Conservation (phyloP, 2,888 invertebrate species). For the Eremobia ochroleuca region DNA sequence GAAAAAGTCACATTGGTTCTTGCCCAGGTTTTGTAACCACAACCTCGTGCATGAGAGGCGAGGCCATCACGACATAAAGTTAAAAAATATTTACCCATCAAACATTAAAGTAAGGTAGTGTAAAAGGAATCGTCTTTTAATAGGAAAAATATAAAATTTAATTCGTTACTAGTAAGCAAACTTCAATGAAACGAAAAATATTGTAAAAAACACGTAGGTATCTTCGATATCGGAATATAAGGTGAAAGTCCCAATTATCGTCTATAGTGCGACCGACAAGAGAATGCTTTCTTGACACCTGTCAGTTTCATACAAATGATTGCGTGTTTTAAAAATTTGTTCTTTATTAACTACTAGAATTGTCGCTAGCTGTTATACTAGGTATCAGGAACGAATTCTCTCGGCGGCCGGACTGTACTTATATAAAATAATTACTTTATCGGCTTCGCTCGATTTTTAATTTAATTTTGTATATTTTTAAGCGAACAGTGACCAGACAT, state of each 20-base stretch:
- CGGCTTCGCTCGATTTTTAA: slow-evolving; percentile 51
- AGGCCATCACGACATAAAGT: no score
- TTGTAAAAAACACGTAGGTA: slow-evolving; percentile 35
- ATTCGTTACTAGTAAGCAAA: slow-evolving; percentile 7
- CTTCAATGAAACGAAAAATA: slow-evolving; percentile 34
- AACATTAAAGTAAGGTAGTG: not conserved
- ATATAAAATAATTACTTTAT: slow-evolving; percentile 35
- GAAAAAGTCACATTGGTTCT: no score
- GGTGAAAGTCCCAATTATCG: slow-evolving; percentile 41
- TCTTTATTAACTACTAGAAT: not conserved
- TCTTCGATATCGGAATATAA: slow-evolving; percentile 23
- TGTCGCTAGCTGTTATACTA: not conserved
- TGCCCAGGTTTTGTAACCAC: no score
- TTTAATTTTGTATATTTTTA: slow-evolving; percentile 80
- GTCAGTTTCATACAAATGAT: not conserved
- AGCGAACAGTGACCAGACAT: slow-evolving; percentile 83
- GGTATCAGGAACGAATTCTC: not conserved
- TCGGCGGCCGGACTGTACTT: not conserved
- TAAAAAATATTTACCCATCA: slow-evolving; percentile 1
- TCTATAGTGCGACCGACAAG: slow-evolving; percentile 3
- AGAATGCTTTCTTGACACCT: not conserved
- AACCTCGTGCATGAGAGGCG: no score
- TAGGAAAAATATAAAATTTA: slow-evolving; percentile 10
- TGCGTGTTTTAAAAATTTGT: not conserved
- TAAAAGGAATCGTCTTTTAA: not conserved